Percentiles rank a stretch among this genome's conserved stretches.
Evolutionary conservation across 2,888 invertebrate genomes (phyloP).

Genomic region (Ischnura elegans): DNA sequence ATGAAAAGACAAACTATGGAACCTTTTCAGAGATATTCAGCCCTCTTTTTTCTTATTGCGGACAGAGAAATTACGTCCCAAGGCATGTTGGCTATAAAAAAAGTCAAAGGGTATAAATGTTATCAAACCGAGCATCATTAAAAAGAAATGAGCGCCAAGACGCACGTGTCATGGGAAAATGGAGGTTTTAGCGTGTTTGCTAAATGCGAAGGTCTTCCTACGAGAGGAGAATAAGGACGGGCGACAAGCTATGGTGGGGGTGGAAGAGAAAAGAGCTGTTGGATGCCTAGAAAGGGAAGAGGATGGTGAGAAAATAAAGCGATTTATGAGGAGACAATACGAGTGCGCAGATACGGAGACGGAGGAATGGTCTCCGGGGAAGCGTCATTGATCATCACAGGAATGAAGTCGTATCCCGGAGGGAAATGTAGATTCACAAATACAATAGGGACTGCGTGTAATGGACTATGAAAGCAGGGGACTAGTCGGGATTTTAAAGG

Average conservation of each 20-base stretch:
- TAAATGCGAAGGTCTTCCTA: not conserved
- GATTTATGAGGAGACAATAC: conserved; percentile 49
- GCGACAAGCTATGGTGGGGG: not conserved
- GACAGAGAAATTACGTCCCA: not conserved
- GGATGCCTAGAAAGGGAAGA: not conserved
- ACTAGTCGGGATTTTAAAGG: too few species aligned
- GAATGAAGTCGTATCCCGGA: conserved; percentile 48
- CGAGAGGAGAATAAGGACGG: not conserved
- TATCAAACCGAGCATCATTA: conserved; percentile 45
- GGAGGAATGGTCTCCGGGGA: conserved; percentile 23
- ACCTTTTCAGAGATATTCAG: not conserved
- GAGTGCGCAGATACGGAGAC: not conserved
- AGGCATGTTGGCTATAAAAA: conserved; percentile 33
- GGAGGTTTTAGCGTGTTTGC: not conserved
- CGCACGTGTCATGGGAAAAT: not conserved
- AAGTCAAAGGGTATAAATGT: not conserved
- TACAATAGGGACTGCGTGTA: too few species aligned
- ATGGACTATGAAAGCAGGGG: too few species aligned
- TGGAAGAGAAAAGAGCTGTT: not conserved
- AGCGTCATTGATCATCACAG: not conserved
- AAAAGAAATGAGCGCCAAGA: conserved; percentile 1
- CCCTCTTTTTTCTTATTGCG: not conserved
- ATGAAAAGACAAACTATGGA: not conserved
- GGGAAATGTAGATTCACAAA: not conserved
- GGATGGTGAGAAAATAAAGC: conserved; percentile 40